Base-by-base conservation (phyloP, 64 coral and sea anemone species). In the Exaiptasia diaphana region DNA sequence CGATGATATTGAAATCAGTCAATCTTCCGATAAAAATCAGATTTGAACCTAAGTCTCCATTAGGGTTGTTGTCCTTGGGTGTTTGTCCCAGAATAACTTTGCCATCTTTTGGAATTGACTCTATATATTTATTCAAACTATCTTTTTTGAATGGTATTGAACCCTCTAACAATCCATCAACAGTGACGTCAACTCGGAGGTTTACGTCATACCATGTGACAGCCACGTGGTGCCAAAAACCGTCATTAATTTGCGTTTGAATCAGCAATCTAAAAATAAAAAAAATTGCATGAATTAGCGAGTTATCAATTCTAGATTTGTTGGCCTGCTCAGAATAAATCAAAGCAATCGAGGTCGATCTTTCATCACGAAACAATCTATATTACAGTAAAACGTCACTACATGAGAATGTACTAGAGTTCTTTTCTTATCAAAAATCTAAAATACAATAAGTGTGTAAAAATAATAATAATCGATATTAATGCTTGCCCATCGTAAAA, bases 1-100 rank as follows among this genome's bases (percentile, higher is more conserved):
- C 34, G 65, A 64, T 72, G 65, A 84, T 60, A 33, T 84, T 84
- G 42, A 84, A 84, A 30, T 22, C 37, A 55, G 81, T 57, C 14
- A 84, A 43, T 40, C 67, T 45, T 11, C 68, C 52, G 5, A 17
- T 28, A 25, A 22, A 73, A 14, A 24, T 18, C 14, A 28, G 10
- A 28, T 42, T 8, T 4, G 69, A 6, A 46, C 44, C 38, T 10
- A 30, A 9, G 22, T 32, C 27, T 43, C 69, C 69, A 23, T 15
- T 45, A 15, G n/a, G 38, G 14, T 25, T 45, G 33, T 30, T 49
- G n/a, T 52, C 49, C 10, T 52, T 52, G 2, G 41, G 38, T 25
- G 12, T 12, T 43, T 73, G 69, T 15, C 30, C 38, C 13, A 73
- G 22, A 22, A 73, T 49, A 18, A 73, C 44, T 45, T 73, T 73